A percentile compares a stretch with the other conserved stretches of the same genome.
These are phyloP conservation scores for Myzus persicae DNA, from an alignment of 1,140 invertebrate species.

Conservation along the genomic window DNA sequence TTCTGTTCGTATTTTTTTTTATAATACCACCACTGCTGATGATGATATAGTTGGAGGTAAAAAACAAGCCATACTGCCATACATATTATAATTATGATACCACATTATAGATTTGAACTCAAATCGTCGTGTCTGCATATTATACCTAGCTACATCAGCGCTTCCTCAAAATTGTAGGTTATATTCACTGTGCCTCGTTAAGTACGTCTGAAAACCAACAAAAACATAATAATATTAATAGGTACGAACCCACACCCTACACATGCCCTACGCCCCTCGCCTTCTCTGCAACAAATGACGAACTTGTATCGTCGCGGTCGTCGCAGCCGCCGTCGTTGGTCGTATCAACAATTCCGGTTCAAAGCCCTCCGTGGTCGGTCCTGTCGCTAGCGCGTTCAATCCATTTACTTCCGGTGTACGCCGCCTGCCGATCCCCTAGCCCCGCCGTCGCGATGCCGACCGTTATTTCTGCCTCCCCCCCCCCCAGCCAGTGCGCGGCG, in stretches of 20 bases:
- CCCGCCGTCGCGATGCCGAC: neutral
- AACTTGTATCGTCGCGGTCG: neutral
- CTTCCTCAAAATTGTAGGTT: neutral
- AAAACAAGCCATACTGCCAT: too few species aligned
- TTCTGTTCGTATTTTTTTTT: too few species aligned
- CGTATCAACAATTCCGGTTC: conserved; percentile 51
- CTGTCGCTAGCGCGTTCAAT: neutral
- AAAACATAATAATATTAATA: neutral
- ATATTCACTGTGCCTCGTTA: neutral
- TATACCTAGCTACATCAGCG: too few species aligned
- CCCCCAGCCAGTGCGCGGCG: neutral
- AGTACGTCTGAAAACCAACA: neutral
- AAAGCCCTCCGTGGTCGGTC: neutral
- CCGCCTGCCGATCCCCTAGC: neutral
- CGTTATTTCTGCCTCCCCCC: neutral
- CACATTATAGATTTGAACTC: too few species aligned
- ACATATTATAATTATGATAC: too few species aligned
- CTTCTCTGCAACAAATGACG: neutral
- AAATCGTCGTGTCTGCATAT: too few species aligned
- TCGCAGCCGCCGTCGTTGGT: neutral
- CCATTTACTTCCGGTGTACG: conserved; percentile 43
- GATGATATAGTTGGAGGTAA: too few species aligned
- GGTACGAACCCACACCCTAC: neutral
- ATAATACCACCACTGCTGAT: too few species aligned
- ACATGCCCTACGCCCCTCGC: neutral